Conservation (phyloP, 2,888 invertebrate genomes). For the Muscina levida region DNA sequence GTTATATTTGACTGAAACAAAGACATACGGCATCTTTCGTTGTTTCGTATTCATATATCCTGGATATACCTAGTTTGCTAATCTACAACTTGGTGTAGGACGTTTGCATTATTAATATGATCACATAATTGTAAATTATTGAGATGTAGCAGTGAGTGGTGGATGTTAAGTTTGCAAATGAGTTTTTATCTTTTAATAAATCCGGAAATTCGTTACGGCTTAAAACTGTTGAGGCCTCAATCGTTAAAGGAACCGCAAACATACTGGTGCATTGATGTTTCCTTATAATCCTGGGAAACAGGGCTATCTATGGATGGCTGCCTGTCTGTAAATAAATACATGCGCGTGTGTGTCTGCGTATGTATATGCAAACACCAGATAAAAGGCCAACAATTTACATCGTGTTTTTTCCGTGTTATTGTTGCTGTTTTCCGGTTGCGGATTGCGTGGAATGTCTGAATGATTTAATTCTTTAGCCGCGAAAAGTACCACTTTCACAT, state of each 20-base stretch:
- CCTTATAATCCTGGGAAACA: slow-evolving; percentile 51
- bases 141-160: background rate
- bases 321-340: no score
- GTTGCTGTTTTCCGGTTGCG: slow-evolving; percentile 35
- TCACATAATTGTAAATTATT: slow-evolving; percentile 15
- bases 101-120: background rate
- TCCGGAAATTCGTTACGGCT: slow-evolving; percentile 52
- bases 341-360: no score
- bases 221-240: slow-evolving; percentile 52
- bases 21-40: no score
- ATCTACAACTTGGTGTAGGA: no score
- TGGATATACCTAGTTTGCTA: no score
- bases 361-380: slow-evolving; percentile 46
- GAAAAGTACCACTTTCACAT: slow-evolving; percentile 63
- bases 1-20: no score
- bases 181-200: slow-evolving; percentile 57
- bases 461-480: slow-evolving; percentile 65
- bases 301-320: background rate
- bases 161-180: slow-evolving; percentile 3
- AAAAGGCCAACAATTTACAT: slow-evolving; percentile 63
- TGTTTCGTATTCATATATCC: no score
- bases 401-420: slow-evolving; percentile 48
- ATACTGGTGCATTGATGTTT: slow-evolving; percentile 60
- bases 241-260: slow-evolving; percentile 60
- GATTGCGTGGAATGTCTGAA: slow-evolving; percentile 60